These are phyloP conservation scores for Ormyrus thymus DNA, from an alignment of 2,888 invertebrate species.

Conservation along the genomic window DNA sequence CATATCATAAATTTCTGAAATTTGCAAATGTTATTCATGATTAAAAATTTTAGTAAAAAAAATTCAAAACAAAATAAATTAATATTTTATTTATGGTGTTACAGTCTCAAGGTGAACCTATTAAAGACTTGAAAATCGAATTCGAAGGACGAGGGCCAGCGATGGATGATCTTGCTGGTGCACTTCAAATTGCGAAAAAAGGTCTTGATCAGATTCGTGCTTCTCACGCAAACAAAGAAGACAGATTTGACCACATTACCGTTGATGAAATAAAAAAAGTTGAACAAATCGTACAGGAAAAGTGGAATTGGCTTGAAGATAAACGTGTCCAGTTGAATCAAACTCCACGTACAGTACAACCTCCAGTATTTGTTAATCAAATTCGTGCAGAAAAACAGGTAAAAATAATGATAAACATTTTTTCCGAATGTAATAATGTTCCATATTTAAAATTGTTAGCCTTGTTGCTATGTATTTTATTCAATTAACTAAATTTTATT, in stretches of 20 bases:
- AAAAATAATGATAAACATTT: constrained; percentile 64
- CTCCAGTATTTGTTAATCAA: constrained; percentile 86
- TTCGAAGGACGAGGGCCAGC: constrained; percentile 86
- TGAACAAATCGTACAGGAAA: constrained; percentile 80
- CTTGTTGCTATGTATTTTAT: background rate
- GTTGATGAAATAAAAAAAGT: constrained; percentile 89
- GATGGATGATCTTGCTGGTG: constrained; percentile 86
- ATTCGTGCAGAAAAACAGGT: constrained; percentile 88
- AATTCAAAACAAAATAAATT: no score
- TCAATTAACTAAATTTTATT: background rate
- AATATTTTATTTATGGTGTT: constrained; percentile 64
- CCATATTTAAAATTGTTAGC: constrained; percentile 65
- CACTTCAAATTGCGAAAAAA: constrained; percentile 88
- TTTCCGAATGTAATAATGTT: background rate
- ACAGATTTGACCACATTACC: constrained; percentile 87
- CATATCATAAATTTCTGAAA: background rate
- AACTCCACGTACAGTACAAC: constrained; percentile 82
- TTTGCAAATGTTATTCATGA: background rate
- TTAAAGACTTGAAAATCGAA: constrained; percentile 88
- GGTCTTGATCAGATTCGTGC: constrained; percentile 82
- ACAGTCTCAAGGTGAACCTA: constrained; percentile 90
- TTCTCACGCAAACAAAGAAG: constrained; percentile 76
- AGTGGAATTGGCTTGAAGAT: constrained; percentile 85
- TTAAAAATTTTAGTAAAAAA: background rate
- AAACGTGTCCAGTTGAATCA: constrained; percentile 81